A percentile compares a stretch with the other conserved stretches of the same genome.
These are phyloP conservation scores for Thysanoteuthis rhombus DNA, from an alignment of 2,888 invertebrate species.

Conservation along the genomic window DNA sequence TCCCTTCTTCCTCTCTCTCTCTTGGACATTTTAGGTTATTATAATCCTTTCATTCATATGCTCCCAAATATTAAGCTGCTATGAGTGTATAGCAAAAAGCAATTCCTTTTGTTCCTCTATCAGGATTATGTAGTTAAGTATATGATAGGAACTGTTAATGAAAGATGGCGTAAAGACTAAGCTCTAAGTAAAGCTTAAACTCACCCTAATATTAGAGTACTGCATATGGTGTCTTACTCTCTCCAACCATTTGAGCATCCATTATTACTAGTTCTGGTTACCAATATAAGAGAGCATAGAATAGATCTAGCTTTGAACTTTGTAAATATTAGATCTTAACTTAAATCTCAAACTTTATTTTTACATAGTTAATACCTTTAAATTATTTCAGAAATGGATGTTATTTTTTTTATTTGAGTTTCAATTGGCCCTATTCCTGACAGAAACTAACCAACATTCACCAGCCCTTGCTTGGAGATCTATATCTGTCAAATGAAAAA, in stretches of 20 bases:
- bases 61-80: not conserved
- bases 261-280: not conserved
- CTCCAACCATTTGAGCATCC: not conserved
- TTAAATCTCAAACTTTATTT: no score
- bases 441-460: no score
- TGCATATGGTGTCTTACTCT: not conserved
- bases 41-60: not conserved
- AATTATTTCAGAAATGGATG: no score
- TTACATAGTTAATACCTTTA: no score
- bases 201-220: not conserved
- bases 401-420: no score
- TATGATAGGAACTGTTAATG: not conserved
- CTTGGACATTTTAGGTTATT: not conserved
- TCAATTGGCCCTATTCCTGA: no score
- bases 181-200: not conserved
- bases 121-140: not conserved
- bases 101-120: not conserved
- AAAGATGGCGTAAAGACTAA: not conserved
- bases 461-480: no score
- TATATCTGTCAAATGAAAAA: no score
- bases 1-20: not conserved
- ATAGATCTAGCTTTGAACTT: not conserved
- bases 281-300: not conserved
- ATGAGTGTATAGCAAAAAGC: not conserved
- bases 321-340: not conserved